Evolutionary conservation across 1,140 invertebrate species (phyloP), one percentile per base, ranked within the genome.

Genomic region (Pectinophora gossypiella): DNA sequence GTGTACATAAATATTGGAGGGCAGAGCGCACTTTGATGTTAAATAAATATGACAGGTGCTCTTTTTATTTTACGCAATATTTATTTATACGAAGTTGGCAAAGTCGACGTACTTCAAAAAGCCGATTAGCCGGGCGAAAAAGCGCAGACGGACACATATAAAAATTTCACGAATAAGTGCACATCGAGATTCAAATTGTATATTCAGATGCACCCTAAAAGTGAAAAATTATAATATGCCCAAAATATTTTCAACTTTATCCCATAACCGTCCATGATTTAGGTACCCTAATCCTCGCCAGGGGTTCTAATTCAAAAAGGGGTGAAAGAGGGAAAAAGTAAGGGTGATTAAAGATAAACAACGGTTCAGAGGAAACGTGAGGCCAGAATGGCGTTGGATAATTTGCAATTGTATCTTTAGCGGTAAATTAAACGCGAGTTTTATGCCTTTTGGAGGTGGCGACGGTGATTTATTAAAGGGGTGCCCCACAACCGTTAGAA

Each of bases 341-440:
- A 72, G 77, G 77, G 77, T 72, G 76, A 83, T 83, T 79, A 75
- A 76, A 82, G 81, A 84, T 84, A 85, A 84, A 83, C 75, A 83
- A 75, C 67, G 68, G 67, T 70, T 51, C 48, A 40, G 36, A 54
- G 43, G 40, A 48, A 71, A 73, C 71, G 72, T 68, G 61, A 64
- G 64, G 56, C 64, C 48, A 56, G 19, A 22, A 59, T 32, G 50
- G 55, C 35, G 52, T 56, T 51, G 62, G 56, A 75, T 81, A 81
- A 79, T 82, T 85, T 81, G 76, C 79, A 76, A 81, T 76, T 79
- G 72, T 79, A 73, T 80, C 72, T 74, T 66, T 51, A 51, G 61
- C 60, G 60, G 63, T 75, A 73, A 81, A 79, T 80, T 72, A 68
- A 72, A 70, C 51, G 55, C 45, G 70, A 76, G 55, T 77, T 80